Conservation (phyloP, 1,140 invertebrate genomes). For the Zaprionus lachaisei region DNA sequence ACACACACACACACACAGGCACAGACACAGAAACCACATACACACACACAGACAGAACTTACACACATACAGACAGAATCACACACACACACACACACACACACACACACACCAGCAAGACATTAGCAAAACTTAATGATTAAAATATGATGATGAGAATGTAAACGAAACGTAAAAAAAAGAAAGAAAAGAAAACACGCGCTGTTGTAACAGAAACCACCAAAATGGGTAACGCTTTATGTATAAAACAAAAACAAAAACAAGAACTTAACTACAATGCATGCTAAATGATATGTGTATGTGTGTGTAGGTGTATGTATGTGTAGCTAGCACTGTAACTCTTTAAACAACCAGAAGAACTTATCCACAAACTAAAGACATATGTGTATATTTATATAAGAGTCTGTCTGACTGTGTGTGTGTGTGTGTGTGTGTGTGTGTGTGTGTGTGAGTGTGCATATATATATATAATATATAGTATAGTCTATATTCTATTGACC, state of each 20-base stretch:
- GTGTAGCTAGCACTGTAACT: conserved; percentile 26
- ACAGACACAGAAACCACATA: conserved; percentile 20
- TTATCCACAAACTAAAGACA: conserved; percentile 27
- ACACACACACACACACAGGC: too few relatives aligned
- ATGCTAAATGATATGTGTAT: conserved; percentile 7
- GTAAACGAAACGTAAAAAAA: conserved; percentile 21
- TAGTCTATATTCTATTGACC: conserved; percentile 1
- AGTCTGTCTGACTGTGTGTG: conserved; percentile 9
- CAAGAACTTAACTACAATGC: not conserved
- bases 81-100: not conserved
- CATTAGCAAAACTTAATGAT: conserved; percentile 7
- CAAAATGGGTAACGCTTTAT: conserved; percentile 80
- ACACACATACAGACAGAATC: too few relatives aligned
- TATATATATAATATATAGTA: conserved; percentile 3
- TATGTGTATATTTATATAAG: conserved; percentile 14
- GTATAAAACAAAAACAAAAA: conserved; percentile 16
- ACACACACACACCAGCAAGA: conserved; percentile 9
- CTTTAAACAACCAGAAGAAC: conserved; percentile 12
- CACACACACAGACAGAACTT: conserved; percentile 25
- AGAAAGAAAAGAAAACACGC: conserved; percentile 34
- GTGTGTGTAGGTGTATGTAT: conserved; percentile 25
- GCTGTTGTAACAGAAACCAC: conserved; percentile 80
- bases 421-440: not conserved
- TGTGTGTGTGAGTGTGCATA: not conserved
- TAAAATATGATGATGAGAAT: conserved; percentile 6